Percentiles rank a stretch among this genome's conserved stretches.
Evolutionary conservation across 2,113 vertebrate genomes (phyloP).

Genomic region (Lamprologus callipterus): DNA sequence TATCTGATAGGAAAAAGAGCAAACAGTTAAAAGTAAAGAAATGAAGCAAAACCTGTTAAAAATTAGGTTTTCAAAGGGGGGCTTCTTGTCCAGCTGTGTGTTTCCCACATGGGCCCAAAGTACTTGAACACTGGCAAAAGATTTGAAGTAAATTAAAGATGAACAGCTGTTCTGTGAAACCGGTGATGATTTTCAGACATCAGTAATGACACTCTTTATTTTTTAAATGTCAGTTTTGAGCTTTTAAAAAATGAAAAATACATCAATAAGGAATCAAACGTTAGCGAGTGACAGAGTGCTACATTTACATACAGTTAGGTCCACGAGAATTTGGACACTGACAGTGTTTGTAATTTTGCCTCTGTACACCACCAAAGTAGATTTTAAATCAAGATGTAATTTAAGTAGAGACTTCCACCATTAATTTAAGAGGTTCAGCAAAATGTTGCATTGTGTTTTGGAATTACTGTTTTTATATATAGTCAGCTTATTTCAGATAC

Average conservation of each 20-base stretch:
- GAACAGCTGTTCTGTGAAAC: neutral
- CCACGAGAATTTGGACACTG: neutral
- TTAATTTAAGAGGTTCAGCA: neutral
- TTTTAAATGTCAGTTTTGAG: neutral
- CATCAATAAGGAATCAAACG: neutral
- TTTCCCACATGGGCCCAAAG: neutral
- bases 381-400: neutral
- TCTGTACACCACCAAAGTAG: neutral
- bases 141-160: neutral
- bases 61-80: neutral
- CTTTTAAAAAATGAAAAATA: neutral
- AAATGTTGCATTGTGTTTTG: neutral
- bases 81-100: neutral
- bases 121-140: neutral
- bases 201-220: neutral
- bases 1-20: slow-evolving; percentile 60
- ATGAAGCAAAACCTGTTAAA: neutral
- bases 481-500: neutral
- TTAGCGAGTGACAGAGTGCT: neutral
- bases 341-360: neutral
- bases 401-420: neutral
- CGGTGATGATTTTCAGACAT: neutral
- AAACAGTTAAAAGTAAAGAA: neutral
- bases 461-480: neutral
- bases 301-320: neutral